Evolutionary conservation across 2,113 vertebrate genomes (phyloP), one percentile per base, ranked within the genome.

Genomic region (Etia nguti): DNA sequence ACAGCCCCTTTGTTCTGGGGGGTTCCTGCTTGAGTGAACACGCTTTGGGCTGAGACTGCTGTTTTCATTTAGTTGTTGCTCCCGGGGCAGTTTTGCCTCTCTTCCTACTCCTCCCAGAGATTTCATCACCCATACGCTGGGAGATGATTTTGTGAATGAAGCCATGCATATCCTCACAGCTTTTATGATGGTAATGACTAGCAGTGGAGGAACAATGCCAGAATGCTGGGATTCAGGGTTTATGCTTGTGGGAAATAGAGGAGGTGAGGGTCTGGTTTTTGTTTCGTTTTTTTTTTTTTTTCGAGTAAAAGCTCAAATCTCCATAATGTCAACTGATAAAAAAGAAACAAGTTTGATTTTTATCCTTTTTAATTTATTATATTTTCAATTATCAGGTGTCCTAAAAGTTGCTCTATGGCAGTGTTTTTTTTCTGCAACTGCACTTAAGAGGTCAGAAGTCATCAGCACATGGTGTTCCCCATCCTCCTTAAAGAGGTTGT

Each of bases 71-170:
- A 95, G 93, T 86, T 84, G 92, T 86, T 87, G 90, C 93, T 94
- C 94, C 92, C 62, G 89, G 89, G 94, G 92, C 92, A 90, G 85
- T 80, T 57, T 81, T 60, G 24, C 20, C 16, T 41, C n/a, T 95
- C 95, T 93, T 96, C 95, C 94, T 81, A 22, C 95, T 96, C 93
- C 94, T 95, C 93, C 95, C 97, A 97, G 43, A 96, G 96, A 96
- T 97, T 97, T 96, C 97, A 97, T 96, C 96, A 95, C 84, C 95
- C 95, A 95, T 96, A 96, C 96, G 95, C 96, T 94, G 96, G 96
- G 96, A 97, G 96, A 97, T 96, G 96, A 97, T 97, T 97, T 97
- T 98, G 97, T 97, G 97, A 97, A 97, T 96, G 96, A 97, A 98
- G 96, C 97, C 97, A 97, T 96, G 97, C 96, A 92, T 94, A 96